Percentiles rank a stretch among this genome's conserved stretches.
Evolutionary conservation across 2,797 vertebrate genomes (phyloP).

Genomic region (Catharus ustulatus): DNA sequence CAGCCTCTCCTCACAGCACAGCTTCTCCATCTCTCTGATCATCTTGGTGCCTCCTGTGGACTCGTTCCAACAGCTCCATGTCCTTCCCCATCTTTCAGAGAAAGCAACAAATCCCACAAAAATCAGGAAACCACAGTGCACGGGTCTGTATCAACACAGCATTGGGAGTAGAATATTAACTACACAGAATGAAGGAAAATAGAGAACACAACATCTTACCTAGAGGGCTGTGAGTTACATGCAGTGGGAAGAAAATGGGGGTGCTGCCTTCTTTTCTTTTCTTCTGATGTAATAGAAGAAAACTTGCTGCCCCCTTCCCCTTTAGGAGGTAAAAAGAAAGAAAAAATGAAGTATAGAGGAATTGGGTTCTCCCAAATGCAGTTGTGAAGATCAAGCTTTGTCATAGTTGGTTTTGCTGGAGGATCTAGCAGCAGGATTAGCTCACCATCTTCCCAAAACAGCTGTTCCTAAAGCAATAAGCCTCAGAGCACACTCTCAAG

Average conservation of each 20-base stretch:
- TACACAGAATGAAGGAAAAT: not conserved
- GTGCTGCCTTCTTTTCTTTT: not conserved
- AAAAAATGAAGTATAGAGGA: not conserved
- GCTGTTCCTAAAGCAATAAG: not conserved
- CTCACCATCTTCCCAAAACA: not conserved
- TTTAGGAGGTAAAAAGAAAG: not conserved
- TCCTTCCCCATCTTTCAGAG: not conserved
- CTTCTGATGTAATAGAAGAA: constrained; percentile 22
- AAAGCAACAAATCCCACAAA: not conserved
- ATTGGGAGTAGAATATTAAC: not conserved
- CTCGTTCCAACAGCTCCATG: not conserved
- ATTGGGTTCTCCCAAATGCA: not conserved
- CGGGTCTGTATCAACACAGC: not conserved
- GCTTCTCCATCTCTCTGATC: not conserved
- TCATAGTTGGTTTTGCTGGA: not conserved
- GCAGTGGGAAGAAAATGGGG: not conserved
- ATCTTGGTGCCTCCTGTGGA: not conserved
- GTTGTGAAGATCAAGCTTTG: not conserved
- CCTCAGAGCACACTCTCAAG: not conserved
- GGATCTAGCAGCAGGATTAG: not conserved
- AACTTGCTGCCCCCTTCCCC: constrained; percentile 54
- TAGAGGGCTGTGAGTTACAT: not conserved
- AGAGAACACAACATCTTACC: not conserved
- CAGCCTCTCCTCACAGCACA: not conserved
- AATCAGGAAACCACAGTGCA: not conserved